Evolutionary conservation across 2,888 invertebrate species (phyloP).

Genomic region (Dasypolia templi): DNA sequence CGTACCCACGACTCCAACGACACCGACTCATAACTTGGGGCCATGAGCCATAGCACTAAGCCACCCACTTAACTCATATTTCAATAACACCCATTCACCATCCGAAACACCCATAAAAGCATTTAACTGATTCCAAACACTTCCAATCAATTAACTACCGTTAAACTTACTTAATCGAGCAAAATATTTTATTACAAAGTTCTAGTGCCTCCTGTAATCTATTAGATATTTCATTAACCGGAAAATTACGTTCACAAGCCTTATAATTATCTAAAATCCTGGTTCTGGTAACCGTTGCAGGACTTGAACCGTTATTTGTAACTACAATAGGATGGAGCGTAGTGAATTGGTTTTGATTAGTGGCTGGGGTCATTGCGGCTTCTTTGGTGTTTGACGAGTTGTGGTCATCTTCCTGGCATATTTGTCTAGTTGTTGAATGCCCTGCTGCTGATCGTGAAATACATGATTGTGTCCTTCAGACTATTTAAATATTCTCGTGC

Average conservation of each 20-base stretch:
- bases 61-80: conserved; percentile 35
- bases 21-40: neutral
- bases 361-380: neutral
- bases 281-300: conserved; percentile 30
- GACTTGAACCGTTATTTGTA: conserved; percentile 46
- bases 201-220: conserved; percentile 63
- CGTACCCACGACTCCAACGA: neutral
- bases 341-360: conserved; percentile 56
- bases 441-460: conserved; percentile 6
- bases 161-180: conserved; percentile 55
- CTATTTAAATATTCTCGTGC: neutral
- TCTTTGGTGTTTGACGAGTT: conserved; percentile 23
- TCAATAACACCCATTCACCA: conserved; percentile 27
- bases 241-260: conserved; percentile 68
- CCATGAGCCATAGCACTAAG: neutral
- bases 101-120: conserved; percentile 25
- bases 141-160: conserved; percentile 57
- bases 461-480: too few relatives aligned
- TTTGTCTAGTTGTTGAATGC: neutral
- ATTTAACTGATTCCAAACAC: conserved; percentile 34
- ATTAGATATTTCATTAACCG: conserved; percentile 71
- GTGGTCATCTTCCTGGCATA: conserved; percentile 2
- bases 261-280: conserved; percentile 64
- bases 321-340: conserved; percentile 53
- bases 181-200: conserved; percentile 61